Evolutionary conservation across 2,113 vertebrate species (phyloP), one percentile per base, ranked within the genome.

Genomic region (Forbesichthys agassizii): DNA sequence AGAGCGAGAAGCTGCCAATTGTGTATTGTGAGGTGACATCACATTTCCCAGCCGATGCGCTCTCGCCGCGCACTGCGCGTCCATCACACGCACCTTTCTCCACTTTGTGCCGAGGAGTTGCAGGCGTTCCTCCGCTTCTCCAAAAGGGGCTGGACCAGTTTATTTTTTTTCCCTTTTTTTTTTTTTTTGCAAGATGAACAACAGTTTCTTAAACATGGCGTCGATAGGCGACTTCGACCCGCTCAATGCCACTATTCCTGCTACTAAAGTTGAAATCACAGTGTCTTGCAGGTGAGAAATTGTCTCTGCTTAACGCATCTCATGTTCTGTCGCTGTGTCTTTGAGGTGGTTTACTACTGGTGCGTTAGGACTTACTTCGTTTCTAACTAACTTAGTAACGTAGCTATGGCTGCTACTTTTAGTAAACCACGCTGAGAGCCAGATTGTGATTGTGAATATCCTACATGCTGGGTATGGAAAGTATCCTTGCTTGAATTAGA

Each of bases 261-360:
- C 96, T 61, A 97, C 96, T 71, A 94, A 94, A 86, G 96, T 97
- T 91, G 96, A 97, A 89, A 90, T 97, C 86, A 95, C 95, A 0
- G 94, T 97, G 77, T 96, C 95, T 57, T 95, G 96, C 95, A 96
- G 96, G 96, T 97, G 93, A 87, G 92, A 11, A 55, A 69, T 61
- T 53, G 59, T n/a, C 12, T 51, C 47, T 56, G 20, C 69, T 18
- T 58, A 27, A 16, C 16, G 16, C 20, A 64, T 60, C 11, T 47
- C 33, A 46, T 11, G 20, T 36, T 33, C 12, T 12, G 3, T 33
- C 9, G 12, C 10, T 20, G 9, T 6, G 18, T 9, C 54, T 42
- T 42, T 42, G 36, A 42, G 36, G 36, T 8, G 36, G 36, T 42
- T 42, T 42, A 42, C 11, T 11, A 11, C 49, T 13, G 36, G 36